Conservation (phyloP, 2,797 vertebrate species). For the Percopsis omiscomaycus region DNA sequence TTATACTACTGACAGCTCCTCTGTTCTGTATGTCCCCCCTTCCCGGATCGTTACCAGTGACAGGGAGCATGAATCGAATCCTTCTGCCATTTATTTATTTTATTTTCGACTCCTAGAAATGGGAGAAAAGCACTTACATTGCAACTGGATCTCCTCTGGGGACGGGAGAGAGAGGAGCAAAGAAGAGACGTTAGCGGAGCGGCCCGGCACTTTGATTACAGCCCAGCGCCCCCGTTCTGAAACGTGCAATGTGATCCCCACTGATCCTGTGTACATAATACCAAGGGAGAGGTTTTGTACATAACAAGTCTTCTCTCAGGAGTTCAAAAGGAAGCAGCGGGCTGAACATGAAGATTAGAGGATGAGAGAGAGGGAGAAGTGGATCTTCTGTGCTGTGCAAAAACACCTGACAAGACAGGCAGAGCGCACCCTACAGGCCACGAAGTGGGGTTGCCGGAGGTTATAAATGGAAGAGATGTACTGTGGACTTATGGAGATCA, state of each 20-base stretch:
- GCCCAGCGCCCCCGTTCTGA: constrained; percentile 29
- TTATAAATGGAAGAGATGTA: no score
- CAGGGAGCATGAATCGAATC: constrained; percentile 53
- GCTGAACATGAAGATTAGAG: no score
- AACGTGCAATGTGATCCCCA: constrained; percentile 5
- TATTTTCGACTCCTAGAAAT: constrained; percentile 42
- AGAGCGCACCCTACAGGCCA: no score
- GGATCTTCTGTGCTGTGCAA: no score
- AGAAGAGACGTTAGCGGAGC: constrained; percentile 42
- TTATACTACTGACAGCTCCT: constrained; percentile 15
- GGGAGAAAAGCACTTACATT: constrained; percentile 61
- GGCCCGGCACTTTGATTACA: constrained; percentile 60
- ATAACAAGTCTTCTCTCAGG: no score
- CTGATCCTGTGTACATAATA: no score
- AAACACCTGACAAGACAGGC: no score
- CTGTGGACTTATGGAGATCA: no score
- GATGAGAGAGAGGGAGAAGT: no score
- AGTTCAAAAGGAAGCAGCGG: no score
- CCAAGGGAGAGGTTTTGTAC: no score
- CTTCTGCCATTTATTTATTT: constrained; percentile 51
- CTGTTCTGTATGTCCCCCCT: constrained; percentile 21
- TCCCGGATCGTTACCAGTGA: constrained; percentile 52
- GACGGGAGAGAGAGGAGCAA: constrained; percentile 39
- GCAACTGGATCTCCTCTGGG: constrained; percentile 70
- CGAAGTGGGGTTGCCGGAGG: no score